These are phyloP conservation scores for Sciurus niger DNA, from an alignment of 2,113 vertebrate genomes.

Conservation along the genomic window DNA sequence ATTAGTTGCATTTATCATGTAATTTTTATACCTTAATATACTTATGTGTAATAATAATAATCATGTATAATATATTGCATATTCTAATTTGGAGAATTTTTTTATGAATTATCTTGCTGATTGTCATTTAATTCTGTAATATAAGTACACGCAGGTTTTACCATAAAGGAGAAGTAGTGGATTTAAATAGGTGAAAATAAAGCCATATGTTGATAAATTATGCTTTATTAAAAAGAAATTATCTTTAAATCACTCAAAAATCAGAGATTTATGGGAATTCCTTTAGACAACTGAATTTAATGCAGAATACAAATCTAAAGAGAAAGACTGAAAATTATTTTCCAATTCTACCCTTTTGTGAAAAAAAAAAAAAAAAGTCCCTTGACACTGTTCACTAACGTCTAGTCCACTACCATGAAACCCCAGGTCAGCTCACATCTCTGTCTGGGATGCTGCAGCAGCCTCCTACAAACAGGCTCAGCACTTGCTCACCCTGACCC, in stretches of 20 bases:
- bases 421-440: neutral
- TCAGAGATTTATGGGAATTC: neutral
- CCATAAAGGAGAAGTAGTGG: neutral
- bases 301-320: neutral
- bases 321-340: neutral
- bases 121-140: neutral
- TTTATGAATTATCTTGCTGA: neutral
- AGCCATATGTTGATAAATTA: neutral
- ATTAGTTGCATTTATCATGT: neutral
- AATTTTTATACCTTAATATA: constrained; percentile 17
- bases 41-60: neutral
- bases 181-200: neutral
- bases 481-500: neutral
- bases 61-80: neutral
- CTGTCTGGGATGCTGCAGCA: neutral
- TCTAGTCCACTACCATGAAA: neutral
- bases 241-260: constrained; percentile 50
- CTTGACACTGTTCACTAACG: neutral
- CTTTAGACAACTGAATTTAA: constrained; percentile 1
- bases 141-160: neutral
- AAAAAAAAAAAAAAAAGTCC: neutral
- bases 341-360: neutral
- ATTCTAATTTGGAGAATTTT: neutral
- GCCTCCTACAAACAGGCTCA: neutral
- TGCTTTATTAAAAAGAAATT: constrained; percentile 29